These are phyloP conservation scores for Malacoraja senta DNA, from an alignment of 2,797 vertebrate species.

Conservation along the genomic window DNA sequence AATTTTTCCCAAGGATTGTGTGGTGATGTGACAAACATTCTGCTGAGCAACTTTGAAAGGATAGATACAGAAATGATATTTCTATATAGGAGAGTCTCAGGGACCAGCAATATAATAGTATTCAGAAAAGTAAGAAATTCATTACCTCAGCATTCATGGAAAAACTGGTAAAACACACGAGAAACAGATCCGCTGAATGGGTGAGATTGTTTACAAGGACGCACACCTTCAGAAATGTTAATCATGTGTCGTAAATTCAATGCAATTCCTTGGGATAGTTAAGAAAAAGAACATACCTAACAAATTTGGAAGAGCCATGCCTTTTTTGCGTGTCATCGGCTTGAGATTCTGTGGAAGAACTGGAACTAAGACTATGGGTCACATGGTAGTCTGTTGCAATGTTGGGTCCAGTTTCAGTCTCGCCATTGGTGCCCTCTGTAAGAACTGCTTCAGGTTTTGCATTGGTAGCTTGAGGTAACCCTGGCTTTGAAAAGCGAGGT, in stretches of 20 bases:
- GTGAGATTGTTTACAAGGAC: neutral
- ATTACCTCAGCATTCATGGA: neutral
- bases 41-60: neutral
- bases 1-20: too few relatives aligned
- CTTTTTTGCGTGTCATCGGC: rapidly evolving
- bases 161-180: neutral
- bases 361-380: neutral
- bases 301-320: neutral
- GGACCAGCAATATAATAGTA: neutral
- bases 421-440: constrained; percentile 46
- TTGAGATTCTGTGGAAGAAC: neutral
- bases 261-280: neutral
- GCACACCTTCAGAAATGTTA: too few relatives aligned
- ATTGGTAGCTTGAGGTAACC: neutral
- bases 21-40: neutral
- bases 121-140: neutral
- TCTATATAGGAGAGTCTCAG: too few relatives aligned
- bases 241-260: neutral
- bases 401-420: constrained; percentile 43
- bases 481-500: constrained; percentile 19
- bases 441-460: neutral
- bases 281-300: neutral
- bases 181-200: neutral
- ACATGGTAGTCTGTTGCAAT: constrained; percentile 46
- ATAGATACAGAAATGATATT: neutral